Conservation (phyloP, 2,113 vertebrate genomes). For the Elephas maximus region DNA sequence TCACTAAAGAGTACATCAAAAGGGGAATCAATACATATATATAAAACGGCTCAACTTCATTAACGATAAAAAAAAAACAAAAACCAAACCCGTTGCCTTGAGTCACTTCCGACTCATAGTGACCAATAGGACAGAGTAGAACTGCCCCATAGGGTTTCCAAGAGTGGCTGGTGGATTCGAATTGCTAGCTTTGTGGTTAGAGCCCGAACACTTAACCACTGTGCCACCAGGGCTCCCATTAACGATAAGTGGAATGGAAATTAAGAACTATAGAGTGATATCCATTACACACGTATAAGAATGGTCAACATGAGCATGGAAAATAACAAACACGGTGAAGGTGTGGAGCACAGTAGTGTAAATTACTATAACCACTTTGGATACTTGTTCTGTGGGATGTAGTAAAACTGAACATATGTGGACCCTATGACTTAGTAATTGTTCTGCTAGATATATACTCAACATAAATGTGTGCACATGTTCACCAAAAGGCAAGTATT, state of each 20-base stretch:
- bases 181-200: too few species aligned
- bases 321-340: neutral
- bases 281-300: neutral
- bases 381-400: neutral
- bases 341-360: neutral
- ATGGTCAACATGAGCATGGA: neutral
- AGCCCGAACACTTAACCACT: too few species aligned
- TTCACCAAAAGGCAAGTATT: neutral
- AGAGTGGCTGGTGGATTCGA: too few species aligned
- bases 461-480: neutral
- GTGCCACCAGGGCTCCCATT: too few species aligned
- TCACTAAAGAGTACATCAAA: neutral
- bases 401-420: neutral
- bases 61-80: neutral
- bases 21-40: neutral
- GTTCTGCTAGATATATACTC: neutral
- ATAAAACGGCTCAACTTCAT: neutral
- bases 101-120: neutral
- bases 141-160: too few species aligned
- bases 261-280: neutral
- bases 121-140: neutral
- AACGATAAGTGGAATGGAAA: neutral
- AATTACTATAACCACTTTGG: neutral
- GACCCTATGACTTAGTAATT: neutral
- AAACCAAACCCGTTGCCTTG: neutral